Base-by-base conservation (phyloP, 2,797 vertebrate genomes). In the Linurgus olivaceus region DNA sequence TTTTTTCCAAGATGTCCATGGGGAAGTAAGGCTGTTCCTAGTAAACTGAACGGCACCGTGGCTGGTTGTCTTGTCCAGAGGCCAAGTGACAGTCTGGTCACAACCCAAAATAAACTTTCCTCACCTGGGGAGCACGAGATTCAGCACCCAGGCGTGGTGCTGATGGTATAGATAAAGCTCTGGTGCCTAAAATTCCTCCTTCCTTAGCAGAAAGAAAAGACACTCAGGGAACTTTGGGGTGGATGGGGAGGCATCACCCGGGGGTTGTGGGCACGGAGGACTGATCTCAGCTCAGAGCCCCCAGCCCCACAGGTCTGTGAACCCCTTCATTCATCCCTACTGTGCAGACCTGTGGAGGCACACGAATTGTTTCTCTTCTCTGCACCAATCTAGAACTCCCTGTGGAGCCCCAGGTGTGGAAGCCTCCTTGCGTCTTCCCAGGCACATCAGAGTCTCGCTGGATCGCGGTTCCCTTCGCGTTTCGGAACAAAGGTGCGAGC, bases 11-110 rank as follows among this genome's bases (percentile, higher is more conserved):
- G 75, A 77, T 24, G 6, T 85, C 65, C 68, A n/a, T 44, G 77
- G 58, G 65, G 28, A 95, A 90, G 77, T 92, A 93, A 96, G 75
- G 91, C 91, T 87, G 48, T 51, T 95, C 87, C 35, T 66, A 54
- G 76, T 74, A 86, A 91, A 80, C 65, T 40, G 81, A 89, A 94
- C 0, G 2, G 13, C 51, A 86, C 67, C 0, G 0, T 70, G 77
- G 58, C 88, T 58, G 23, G 44, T 48, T 91, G 52, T 71, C 65
- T 84, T 61, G 24, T 55, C 67, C 83, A 61, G 48, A 80, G 62
- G 44, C 38, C 66, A 63, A 31, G 13, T 44, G 66, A 33, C 37
- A 82, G 9, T 25, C 40, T 67, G 78, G 51, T n/a, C 79, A 71
- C 45, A 54, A 89, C 26, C 24, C 55, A 42, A 37, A 67, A 63